phyloP scores from a whole-genome alignment of 1,140 invertebrate genomes.

The Paralvinella palmiformis region DNA sequence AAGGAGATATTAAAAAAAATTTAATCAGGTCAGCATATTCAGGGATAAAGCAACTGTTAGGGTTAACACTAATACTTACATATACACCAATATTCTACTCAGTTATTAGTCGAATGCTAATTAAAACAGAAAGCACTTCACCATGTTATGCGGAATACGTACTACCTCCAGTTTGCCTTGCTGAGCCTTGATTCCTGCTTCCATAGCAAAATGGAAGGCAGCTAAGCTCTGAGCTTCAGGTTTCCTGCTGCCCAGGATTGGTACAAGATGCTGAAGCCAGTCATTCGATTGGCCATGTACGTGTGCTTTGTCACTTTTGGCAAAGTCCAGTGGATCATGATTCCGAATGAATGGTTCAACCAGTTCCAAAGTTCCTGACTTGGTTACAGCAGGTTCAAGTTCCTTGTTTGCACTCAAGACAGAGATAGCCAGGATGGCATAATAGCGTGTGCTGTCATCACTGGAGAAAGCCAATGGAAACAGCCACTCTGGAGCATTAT shows the following conservation, averaged over 20 bases:
- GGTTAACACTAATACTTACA: no score
- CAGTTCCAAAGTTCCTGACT: constrained; percentile 88
- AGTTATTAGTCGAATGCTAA: no score
- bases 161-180: constrained; percentile 80
- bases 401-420: constrained; percentile 96
- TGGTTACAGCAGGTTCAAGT: constrained; percentile 90
- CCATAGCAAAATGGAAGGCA: constrained; percentile 99
- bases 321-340: constrained; percentile 92
- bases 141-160: not conserved
- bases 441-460: constrained; percentile 88
- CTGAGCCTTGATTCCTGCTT: constrained; percentile 94
- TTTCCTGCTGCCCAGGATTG: constrained; percentile 89
- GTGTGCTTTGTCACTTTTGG: constrained; percentile 77
- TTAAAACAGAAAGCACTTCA: not conserved
- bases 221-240: constrained; percentile 94
- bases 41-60: not conserved
- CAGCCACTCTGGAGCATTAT: constrained; percentile 87
- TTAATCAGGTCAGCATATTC: not conserved
- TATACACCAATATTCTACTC: no score
- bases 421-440: constrained; percentile 94
- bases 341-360: constrained; percentile 93
- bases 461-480: constrained; percentile 94
- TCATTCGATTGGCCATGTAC: constrained; percentile 93
- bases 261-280: constrained; percentile 88
- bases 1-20: not conserved